Evolutionary conservation across 1,140 invertebrate genomes (phyloP).

Genomic region (Sitobion miscanthi): DNA sequence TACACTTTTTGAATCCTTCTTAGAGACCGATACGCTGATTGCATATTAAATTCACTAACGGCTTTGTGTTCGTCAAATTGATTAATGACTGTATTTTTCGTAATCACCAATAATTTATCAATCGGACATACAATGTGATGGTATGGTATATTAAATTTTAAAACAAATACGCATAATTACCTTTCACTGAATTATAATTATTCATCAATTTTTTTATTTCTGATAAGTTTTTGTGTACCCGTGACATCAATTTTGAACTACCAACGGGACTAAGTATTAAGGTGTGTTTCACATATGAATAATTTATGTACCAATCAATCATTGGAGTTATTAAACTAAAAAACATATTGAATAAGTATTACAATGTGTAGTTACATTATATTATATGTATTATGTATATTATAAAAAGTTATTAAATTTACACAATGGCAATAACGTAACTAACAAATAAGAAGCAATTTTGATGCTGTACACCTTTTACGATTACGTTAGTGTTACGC

Average conservation of each 20-base stretch:
- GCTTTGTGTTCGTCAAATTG: neutral
- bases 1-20: slow-evolving; percentile 13
- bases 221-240: neutral
- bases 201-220: neutral
- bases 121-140: neutral
- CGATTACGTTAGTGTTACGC: neutral
- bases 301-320: neutral
- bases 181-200: neutral
- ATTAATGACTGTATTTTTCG: neutral
- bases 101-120: neutral
- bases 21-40: neutral
- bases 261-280: neutral
- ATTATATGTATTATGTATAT: neutral
- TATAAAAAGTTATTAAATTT: neutral
- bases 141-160: neutral
- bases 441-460: neutral
- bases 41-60: neutral
- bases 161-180: neutral
- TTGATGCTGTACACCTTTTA: neutral
- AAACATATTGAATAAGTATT: neutral
- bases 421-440: neutral
- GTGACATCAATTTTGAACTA: neutral
- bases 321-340: neutral
- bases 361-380: neutral
- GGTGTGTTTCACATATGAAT: neutral